Evolutionary conservation across 2,113 vertebrate genomes (phyloP).

Genomic region (Charadrius vociferus): DNA sequence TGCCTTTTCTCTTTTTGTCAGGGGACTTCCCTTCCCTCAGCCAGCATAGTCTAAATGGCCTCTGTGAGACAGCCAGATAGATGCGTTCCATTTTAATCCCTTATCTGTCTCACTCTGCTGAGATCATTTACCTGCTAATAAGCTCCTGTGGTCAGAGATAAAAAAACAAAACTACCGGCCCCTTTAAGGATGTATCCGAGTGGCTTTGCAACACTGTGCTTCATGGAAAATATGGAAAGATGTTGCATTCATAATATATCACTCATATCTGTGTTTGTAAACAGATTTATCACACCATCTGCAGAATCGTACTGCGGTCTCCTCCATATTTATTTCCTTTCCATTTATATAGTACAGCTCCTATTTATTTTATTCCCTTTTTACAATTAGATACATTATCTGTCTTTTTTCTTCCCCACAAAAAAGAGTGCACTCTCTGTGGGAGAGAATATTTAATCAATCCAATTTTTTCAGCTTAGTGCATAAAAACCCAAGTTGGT

Average conservation of each 20-base stretch:
- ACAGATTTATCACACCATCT: constrained; percentile 49
- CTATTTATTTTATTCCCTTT: background rate
- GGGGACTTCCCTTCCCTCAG: background rate
- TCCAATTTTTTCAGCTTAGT: background rate
- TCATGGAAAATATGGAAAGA: background rate
- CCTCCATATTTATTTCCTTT: constrained; percentile 29
- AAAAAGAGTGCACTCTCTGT: background rate
- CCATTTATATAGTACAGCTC: background rate
- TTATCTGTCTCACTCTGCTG: background rate
- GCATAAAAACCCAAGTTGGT: background rate
- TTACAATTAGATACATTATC: background rate
- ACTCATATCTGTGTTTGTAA: constrained; percentile 52
- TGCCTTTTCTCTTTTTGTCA: background rate
- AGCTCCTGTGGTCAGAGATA: background rate
- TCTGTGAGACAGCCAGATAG: background rate
- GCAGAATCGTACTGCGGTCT: background rate
- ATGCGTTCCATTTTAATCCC: background rate
- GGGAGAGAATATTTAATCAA: background rate
- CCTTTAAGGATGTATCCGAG: background rate
- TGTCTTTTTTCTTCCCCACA: background rate
- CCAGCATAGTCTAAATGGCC: background rate
- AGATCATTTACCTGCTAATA: constrained; percentile 16
- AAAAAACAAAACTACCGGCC: background rate
- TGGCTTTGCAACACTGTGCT: background rate
- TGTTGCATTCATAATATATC: constrained; percentile 16